Percentiles rank a stretch among this genome's conserved stretches.
Conservation (phyloP, 64 coral and sea anemone species). For the Dendronephthya gigantea region DNA sequence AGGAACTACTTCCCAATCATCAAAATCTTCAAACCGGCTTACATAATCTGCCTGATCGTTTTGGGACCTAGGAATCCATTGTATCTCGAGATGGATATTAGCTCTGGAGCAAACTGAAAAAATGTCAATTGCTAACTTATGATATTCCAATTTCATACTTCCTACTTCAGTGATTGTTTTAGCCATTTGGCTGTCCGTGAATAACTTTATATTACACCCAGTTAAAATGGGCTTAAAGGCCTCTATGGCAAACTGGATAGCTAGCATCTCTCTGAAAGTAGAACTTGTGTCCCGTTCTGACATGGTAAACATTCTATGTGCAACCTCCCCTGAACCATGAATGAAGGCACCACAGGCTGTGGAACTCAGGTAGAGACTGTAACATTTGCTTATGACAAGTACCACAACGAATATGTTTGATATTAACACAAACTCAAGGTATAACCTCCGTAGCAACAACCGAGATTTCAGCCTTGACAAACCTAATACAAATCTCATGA, state of each 20-base stretch:
- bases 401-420: too few relatives aligned
- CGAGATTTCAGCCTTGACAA: too few relatives aligned
- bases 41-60: not conserved
- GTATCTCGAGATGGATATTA: not conserved
- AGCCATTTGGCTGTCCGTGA: not conserved
- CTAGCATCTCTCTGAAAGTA: not conserved
- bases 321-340: not conserved
- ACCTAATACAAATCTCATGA: too few relatives aligned
- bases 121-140: not conserved
- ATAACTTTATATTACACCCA: not conserved
- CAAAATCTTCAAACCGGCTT: not conserved
- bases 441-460: too few relatives aligned
- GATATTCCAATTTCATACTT: not conserved
- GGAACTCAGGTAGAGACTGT: too few relatives aligned
- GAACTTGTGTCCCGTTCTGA: not conserved
- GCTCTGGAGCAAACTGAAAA: not conserved
- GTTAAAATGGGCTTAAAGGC: not conserved
- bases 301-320: not conserved
- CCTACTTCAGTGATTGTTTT: not conserved
- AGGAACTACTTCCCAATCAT: not conserved
- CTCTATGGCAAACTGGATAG: not conserved
- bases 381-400: too few relatives aligned
- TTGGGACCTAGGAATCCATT: not conserved
- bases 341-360: not conserved
- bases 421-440: too few relatives aligned